Conservation (phyloP, 2,113 vertebrate genomes). For the Solea solea region DNA sequence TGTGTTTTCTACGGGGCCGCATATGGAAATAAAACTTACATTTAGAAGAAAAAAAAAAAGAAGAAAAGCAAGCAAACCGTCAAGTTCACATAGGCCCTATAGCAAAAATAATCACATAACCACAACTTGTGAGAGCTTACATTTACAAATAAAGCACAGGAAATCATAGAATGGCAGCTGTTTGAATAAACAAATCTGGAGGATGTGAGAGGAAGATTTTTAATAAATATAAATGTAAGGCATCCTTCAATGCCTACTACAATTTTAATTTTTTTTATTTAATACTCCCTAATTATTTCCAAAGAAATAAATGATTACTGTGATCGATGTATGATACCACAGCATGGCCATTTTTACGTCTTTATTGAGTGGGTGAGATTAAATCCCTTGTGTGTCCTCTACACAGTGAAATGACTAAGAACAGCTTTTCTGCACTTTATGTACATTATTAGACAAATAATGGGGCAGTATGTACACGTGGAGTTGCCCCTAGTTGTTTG, state of each 20-base stretch:
- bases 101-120: conserved; percentile 60
- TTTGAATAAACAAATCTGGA: conserved; percentile 58
- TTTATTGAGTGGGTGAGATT: conserved; percentile 17
- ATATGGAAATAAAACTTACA: conserved; percentile 29
- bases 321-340: neutral
- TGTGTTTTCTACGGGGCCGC: conserved; percentile 10
- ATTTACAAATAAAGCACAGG: conserved; percentile 69
- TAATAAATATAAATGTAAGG: conserved; percentile 16
- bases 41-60: conserved; percentile 30
- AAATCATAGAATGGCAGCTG: conserved; percentile 56
- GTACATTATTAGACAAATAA: conserved; percentile 57
- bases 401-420: conserved; percentile 52
- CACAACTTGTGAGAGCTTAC: conserved; percentile 56
- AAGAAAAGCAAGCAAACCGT: conserved; percentile 32
- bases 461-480: conserved; percentile 57
- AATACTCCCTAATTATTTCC: conserved; percentile 4
- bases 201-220: conserved; percentile 34
- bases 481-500: conserved; percentile 41
- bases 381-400: conserved; percentile 35
- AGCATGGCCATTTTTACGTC: neutral
- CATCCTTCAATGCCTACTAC: conserved; percentile 11
- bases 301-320: conserved; percentile 10
- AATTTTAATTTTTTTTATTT: neutral
- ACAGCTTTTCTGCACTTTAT: conserved; percentile 54
- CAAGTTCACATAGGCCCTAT: conserved; percentile 57